A percentile compares a stretch with the other conserved stretches of the same genome.
Evolutionary conservation across 1,140 invertebrate genomes (phyloP).

Genomic region (Aphidius gifuensis): DNA sequence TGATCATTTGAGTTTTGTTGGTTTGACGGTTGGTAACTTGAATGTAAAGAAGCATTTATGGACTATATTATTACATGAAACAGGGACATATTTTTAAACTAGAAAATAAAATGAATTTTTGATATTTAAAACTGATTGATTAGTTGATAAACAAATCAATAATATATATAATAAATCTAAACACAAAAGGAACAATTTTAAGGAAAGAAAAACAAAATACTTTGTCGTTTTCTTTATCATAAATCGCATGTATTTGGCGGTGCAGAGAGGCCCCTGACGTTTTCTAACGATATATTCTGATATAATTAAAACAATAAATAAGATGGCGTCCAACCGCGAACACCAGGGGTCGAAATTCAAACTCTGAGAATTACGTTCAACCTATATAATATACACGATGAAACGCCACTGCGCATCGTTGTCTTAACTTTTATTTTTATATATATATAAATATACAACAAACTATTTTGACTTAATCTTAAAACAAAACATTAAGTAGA

Average conservation of each 20-base stretch:
- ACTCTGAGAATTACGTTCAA: slow-evolving; percentile 31
- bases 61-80: slow-evolving; percentile 6
- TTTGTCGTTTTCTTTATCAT: slow-evolving; percentile 39
- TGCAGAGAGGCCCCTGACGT: slow-evolving; percentile 46
- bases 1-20: slow-evolving; percentile 3
- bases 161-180: neutral
- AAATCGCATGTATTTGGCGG: slow-evolving; percentile 54
- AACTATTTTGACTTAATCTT: neutral
- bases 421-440: slow-evolving; percentile 5
- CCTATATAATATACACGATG: slow-evolving; percentile 18
- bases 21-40: neutral
- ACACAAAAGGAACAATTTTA: slow-evolving; percentile 19
- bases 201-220: slow-evolving; percentile 21
- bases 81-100: slow-evolving; percentile 8
- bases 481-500: neutral
- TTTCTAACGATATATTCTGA: slow-evolving; percentile 57
- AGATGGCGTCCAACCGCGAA: slow-evolving; percentile 54
- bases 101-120: slow-evolving; percentile 5
- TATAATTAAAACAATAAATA: slow-evolving; percentile 59
- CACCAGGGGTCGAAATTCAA: slow-evolving; percentile 48
- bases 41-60: slow-evolving; percentile 23
- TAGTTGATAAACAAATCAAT: too few relatives aligned
- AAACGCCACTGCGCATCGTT: neutral
- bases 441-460: slow-evolving; percentile 3
- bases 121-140: too few relatives aligned